Evolutionary conservation across 2,888 invertebrate species (phyloP).

Genomic region (Arge pagana): DNA sequence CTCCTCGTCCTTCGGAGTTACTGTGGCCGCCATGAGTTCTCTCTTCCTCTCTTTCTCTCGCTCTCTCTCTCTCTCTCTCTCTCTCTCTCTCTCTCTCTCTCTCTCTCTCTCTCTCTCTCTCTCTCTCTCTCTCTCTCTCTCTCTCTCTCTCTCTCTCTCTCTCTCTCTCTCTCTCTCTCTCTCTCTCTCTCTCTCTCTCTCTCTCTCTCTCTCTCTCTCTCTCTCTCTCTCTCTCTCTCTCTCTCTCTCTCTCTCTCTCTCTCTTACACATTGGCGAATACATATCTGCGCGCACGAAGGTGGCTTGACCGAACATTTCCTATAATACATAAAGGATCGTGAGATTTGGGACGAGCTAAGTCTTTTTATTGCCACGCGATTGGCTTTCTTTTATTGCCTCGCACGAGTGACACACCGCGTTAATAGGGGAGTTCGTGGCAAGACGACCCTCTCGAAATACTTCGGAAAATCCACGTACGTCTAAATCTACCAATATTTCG

Average conservation of each 20-base stretch:
- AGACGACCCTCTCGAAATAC: no score
- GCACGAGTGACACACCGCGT: no score
- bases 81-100: conserved; percentile 10
- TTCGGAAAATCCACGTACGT: no score
- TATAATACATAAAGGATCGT: conserved; percentile 4
- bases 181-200: neutral
- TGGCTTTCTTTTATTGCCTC: conserved; percentile 13
- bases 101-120: conserved; percentile 15
- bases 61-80: conserved; percentile 8
- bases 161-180: conserved; percentile 3
- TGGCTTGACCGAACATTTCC: conserved; percentile 7
- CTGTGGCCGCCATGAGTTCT: conserved; percentile 15
- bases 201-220: neutral
- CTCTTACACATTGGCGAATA: conserved; percentile 20
- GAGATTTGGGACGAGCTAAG: conserved; percentile 7
- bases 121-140: conserved; percentile 20
- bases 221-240: neutral
- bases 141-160: conserved; percentile 3
- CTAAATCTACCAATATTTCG: no score
- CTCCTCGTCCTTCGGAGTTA: no score
- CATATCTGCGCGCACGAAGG: neutral
- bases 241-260: conserved; percentile 5
- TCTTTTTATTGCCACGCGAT: conserved; percentile 11
- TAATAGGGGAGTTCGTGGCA: no score
- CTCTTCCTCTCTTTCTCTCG: conserved; percentile 9